Conservation (phyloP, 53 echinoderm and acorn worm species). For the Hippasteria phrygiana region DNA sequence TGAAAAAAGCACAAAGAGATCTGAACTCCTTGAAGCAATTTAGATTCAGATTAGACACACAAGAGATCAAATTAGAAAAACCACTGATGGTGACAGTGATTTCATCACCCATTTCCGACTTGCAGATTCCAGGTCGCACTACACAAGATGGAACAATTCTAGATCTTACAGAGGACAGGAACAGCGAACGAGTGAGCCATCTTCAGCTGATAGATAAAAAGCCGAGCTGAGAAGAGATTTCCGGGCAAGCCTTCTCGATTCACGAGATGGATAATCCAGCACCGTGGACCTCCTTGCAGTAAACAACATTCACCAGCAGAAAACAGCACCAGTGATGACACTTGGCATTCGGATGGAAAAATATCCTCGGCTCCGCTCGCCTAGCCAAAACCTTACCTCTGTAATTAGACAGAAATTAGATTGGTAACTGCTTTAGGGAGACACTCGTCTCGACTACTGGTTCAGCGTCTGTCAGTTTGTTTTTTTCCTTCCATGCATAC, state of each 20-base stretch:
- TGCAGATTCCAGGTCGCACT: not conserved
- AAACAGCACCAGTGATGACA: conserved; percentile 13
- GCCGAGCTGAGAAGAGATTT: no score
- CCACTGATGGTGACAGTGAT: no score
- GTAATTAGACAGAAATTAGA: conserved; percentile 55
- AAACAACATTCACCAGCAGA: not conserved
- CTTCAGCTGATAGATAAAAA: not conserved
- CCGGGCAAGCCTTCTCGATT: not conserved
- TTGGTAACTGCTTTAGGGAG: not conserved
- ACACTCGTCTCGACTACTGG: not conserved
- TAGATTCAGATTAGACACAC: no score
- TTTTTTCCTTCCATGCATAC: not conserved
- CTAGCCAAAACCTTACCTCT: not conserved
- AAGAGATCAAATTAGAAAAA: no score
- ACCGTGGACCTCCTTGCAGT: not conserved
- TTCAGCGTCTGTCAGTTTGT: conserved; percentile 2
- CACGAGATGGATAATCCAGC: not conserved
- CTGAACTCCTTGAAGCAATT: no score
- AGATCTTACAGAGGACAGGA: not conserved
- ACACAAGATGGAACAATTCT: not conserved
- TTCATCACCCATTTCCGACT: no score
- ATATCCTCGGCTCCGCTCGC: not conserved
- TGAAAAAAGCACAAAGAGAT: no score
- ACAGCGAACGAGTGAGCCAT: not conserved
- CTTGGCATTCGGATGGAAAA: not conserved